phyloP scores from a whole-genome alignment of 2,113 vertebrate species.

The Echinops telfairi region DNA sequence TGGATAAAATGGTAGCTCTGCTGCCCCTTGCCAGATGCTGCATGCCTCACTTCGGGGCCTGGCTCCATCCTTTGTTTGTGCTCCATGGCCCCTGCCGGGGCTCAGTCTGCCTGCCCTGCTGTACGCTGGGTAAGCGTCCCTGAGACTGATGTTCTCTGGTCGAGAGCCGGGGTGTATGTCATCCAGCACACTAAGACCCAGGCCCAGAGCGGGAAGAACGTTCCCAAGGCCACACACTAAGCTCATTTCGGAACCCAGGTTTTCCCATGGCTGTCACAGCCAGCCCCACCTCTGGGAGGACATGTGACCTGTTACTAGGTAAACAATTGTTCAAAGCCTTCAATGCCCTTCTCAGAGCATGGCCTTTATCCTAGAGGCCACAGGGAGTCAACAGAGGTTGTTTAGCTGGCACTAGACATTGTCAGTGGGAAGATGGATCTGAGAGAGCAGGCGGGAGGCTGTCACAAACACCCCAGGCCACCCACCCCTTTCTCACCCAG shows the following conservation, averaged over 20 bases:
- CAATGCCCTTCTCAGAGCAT: not conserved
- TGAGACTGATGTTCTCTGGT: not conserved
- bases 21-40: not conserved
- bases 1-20: slow-evolving; percentile 14
- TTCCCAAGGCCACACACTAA: not conserved
- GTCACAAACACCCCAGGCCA: not conserved
- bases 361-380: slow-evolving; percentile 8
- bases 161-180: not conserved
- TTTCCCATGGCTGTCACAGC: not conserved
- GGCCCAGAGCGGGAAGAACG: not conserved
- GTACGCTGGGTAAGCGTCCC: not conserved
- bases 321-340: not conserved
- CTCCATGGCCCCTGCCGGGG: not conserved
- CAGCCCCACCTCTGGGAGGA: not conserved
- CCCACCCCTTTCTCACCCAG: not conserved
- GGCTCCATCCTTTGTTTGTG: not conserved
- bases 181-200: not conserved
- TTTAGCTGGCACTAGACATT: not conserved
- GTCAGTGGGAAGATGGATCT: slow-evolving; percentile 1
- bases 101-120: not conserved
- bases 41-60: not conserved
- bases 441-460: not conserved
- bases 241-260: not conserved
- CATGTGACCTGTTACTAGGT: not conserved
- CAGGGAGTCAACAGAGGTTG: not conserved